Conservation (phyloP, 2,113 vertebrate genomes). For the Nycticryphes semicollaris region DNA sequence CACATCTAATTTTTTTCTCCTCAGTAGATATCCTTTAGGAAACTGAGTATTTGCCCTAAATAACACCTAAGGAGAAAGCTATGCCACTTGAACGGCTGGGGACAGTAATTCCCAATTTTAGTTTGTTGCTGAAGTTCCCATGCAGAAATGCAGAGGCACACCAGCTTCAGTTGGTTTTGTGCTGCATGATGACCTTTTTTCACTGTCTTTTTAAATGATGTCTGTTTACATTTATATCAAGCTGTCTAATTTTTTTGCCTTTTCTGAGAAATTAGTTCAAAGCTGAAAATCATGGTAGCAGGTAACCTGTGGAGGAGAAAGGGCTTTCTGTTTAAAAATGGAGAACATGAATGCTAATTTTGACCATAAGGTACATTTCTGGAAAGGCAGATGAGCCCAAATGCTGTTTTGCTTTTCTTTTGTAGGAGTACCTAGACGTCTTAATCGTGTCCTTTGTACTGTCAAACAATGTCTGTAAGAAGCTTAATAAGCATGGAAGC, state of each 20-base stretch:
- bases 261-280: neutral
- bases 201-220: neutral
- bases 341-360: neutral
- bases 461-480: constrained; percentile 12
- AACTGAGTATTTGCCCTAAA: neutral
- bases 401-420: neutral
- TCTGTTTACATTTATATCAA: neutral
- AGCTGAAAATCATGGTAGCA: neutral
- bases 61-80: neutral
- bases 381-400: neutral
- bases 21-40: neutral
- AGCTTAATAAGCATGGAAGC: neutral
- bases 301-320: neutral
- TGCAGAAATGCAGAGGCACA: neutral
- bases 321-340: neutral
- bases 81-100: accelerated
- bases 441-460: neutral
- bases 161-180: neutral
- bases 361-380: neutral
- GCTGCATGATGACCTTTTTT: neutral
- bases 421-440: neutral
- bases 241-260: neutral
- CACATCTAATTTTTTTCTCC: neutral
- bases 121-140: neutral
- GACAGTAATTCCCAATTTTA: neutral